These are phyloP conservation scores for Agriopis leucophaearia DNA, from an alignment of 2,888 invertebrate genomes.

Conservation along the genomic window DNA sequence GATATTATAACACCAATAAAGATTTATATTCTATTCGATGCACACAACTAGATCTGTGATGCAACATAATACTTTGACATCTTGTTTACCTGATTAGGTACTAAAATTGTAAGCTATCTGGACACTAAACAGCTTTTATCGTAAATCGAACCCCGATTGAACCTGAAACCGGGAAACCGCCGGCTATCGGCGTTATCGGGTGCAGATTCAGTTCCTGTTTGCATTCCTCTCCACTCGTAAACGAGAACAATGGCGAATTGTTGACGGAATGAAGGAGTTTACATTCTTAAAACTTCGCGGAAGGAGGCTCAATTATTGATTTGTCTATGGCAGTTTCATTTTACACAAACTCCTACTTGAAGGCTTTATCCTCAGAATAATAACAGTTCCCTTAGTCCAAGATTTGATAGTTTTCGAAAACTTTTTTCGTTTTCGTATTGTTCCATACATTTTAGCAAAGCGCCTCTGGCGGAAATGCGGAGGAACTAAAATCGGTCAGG, in stretches of 20 bases:
- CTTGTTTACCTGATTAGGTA: too few species aligned
- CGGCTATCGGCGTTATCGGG: conserved; percentile 57
- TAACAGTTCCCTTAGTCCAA: too few species aligned
- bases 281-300: conserved; percentile 42
- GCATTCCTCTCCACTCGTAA: conserved; percentile 72
- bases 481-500: too few species aligned
- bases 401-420: too few species aligned
- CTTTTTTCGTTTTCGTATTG: too few species aligned
- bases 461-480: too few species aligned
- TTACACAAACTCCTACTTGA: background rate
- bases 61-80: too few species aligned
- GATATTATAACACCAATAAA: too few species aligned
- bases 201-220: conserved; percentile 73
- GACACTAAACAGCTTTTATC: background rate
- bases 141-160: conserved; percentile 21
- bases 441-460: too few species aligned
- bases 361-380: too few species aligned
- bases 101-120: background rate
- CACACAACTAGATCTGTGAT: too few species aligned
- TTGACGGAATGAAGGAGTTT: conserved; percentile 48
- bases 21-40: too few species aligned
- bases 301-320: background rate
- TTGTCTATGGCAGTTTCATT: background rate
- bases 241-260: conserved; percentile 65
- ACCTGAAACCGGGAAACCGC: conserved; percentile 40